Conservation (phyloP, 2,113 vertebrate genomes). For the Glaucidium brasilianum region DNA sequence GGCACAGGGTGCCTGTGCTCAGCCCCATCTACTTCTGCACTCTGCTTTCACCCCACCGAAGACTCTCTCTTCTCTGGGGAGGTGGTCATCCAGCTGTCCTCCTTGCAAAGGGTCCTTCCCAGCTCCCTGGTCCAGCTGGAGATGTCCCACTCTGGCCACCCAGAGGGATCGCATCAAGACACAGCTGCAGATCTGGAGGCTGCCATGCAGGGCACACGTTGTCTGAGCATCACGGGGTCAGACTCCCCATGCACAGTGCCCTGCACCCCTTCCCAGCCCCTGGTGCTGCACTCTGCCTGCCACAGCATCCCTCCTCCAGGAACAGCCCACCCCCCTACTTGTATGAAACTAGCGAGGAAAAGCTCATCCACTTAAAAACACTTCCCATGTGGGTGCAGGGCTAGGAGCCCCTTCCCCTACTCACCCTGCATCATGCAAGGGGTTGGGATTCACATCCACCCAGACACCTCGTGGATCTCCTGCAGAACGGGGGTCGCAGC, state of each 20-base stretch:
- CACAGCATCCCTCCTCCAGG: background rate
- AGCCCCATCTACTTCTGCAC: background rate
- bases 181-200: background rate
- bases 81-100: background rate
- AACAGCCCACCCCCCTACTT: background rate
- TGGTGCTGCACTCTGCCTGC: background rate
- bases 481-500: background rate
- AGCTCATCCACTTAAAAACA: background rate
- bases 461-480: accelerated
- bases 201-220: accelerated
- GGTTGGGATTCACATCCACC: background rate
- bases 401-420: accelerated
- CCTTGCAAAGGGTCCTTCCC: background rate
- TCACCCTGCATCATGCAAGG: accelerated
- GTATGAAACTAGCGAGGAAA: background rate
- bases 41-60: accelerated
- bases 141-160: accelerated
- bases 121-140: background rate
- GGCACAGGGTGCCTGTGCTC: background rate
- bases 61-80: background rate
- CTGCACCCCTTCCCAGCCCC: background rate
- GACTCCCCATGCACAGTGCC: background rate
- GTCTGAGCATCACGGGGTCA: accelerated
- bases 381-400: background rate
- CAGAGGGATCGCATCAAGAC: background rate